Conservation (phyloP, 1,140 invertebrate species). For the Sipha flava region DNA sequence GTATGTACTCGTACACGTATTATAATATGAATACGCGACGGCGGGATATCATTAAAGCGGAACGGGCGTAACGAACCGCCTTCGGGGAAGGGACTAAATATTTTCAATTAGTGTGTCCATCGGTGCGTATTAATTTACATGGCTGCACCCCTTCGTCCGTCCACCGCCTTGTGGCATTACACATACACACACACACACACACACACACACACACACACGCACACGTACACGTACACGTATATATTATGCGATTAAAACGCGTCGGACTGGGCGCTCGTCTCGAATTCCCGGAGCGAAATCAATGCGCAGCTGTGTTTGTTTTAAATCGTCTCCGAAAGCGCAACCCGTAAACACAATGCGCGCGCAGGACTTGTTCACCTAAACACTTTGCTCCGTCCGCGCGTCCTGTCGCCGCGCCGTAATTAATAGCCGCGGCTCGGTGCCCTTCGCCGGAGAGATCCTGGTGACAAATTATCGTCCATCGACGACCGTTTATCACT, state of each 20-base stretch:
- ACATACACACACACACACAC: not conserved
- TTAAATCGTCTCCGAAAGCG: not conserved
- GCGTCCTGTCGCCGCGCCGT: not conserved
- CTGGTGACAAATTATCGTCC: not conserved
- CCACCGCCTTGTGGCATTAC: not conserved
- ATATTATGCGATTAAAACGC: not conserved
- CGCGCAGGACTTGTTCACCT: not conserved
- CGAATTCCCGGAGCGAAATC: not conserved
- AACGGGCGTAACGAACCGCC: conserved; percentile 32
- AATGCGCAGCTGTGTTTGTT: conserved; percentile 27
- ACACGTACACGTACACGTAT: not conserved
- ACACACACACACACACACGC: not conserved
- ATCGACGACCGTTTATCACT: not conserved
- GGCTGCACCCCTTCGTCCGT: not conserved
- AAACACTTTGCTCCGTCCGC: too few species aligned
- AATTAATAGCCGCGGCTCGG: conserved; percentile 5
- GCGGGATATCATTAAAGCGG: conserved; percentile 21
- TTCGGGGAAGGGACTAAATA: conserved; percentile 30
- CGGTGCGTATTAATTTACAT: conserved; percentile 33
- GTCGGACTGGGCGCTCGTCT: not conserved
- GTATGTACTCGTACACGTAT: not conserved
- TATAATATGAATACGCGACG: not conserved
- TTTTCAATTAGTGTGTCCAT: conserved; percentile 30
- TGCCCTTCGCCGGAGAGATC: not conserved
- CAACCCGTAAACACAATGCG: not conserved